Conservation (phyloP, 1,140 invertebrate species). For the Microplitis mediator region DNA sequence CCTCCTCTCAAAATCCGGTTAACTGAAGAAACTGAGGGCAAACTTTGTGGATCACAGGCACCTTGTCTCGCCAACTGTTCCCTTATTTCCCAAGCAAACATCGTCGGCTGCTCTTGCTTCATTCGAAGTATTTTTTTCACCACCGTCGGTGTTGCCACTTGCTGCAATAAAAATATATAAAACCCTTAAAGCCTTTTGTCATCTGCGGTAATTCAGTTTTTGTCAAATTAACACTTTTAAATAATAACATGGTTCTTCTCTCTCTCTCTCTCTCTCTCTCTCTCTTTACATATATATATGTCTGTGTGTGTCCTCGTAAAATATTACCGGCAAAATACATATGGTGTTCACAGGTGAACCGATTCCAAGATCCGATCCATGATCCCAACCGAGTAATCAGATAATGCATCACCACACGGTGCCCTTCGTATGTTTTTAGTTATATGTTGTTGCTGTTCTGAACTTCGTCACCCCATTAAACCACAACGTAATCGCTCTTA, state of each 20-base stretch:
- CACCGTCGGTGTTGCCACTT: constrained; percentile 91
- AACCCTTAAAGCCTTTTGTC: no score
- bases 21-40: constrained; percentile 93
- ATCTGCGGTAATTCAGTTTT: not conserved
- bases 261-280: no score
- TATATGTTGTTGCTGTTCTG: not conserved
- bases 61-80: constrained; percentile 84
- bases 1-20: constrained; percentile 92
- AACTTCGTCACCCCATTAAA: not conserved
- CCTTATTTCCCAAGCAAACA: constrained; percentile 93
- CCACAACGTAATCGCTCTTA: not conserved
- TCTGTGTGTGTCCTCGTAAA: no score
- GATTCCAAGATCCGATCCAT: not conserved
- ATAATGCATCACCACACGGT: constrained; percentile 29
- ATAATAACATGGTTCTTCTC: constrained; percentile 21
- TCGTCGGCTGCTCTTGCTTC: constrained; percentile 89
- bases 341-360: constrained; percentile 46
- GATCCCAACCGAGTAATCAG: constrained; percentile 32
- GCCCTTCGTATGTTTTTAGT: not conserved
- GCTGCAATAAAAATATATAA: constrained; percentile 65
- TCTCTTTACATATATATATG: no score
- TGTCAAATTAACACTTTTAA: constrained; percentile 41
- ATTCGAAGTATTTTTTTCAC: constrained; percentile 89
- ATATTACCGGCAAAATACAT: constrained; percentile 35
- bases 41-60: constrained; percentile 83